These are phyloP conservation scores for Troides oblongomaculatus DNA, from an alignment of 2,888 invertebrate species.

Conservation along the genomic window DNA sequence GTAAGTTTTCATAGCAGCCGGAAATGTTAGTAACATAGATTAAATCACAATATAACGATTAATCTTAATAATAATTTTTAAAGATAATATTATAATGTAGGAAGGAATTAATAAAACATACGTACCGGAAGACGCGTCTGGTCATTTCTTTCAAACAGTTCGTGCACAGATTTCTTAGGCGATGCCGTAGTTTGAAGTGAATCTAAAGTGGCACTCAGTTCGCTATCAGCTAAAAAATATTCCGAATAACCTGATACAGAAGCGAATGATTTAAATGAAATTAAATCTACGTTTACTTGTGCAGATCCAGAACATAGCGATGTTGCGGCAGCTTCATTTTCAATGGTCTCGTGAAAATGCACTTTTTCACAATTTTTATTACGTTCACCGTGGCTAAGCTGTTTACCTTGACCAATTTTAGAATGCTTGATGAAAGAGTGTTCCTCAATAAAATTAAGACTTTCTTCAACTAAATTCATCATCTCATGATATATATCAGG, in stretches of 20 bases:
- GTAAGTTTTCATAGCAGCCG: no score
- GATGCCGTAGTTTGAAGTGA: slow-evolving; percentile 31
- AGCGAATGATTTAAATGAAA: slow-evolving; percentile 57
- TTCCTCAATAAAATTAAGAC: slow-evolving; percentile 44
- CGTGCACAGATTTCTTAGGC: slow-evolving; percentile 45
- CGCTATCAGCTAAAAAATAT: slow-evolving; percentile 53
- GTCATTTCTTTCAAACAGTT: slow-evolving; percentile 62
- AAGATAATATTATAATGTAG: background rate
- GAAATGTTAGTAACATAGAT: no score
- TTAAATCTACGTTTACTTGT: slow-evolving; percentile 49
- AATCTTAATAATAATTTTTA: no score
- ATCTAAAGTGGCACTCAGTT: slow-evolving; percentile 36
- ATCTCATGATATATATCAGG: slow-evolving; percentile 34
- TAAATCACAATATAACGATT: no score
- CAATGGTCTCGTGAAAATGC: slow-evolving; percentile 41
- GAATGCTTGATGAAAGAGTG: slow-evolving; percentile 31
- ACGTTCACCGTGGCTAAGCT: slow-evolving; percentile 4
- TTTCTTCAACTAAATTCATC: slow-evolving; percentile 51
- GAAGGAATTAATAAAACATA: background rate
- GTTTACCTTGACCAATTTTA: slow-evolving; percentile 6
- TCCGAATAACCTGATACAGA: slow-evolving; percentile 57
- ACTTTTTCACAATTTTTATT: slow-evolving; percentile 32
- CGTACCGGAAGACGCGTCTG: slow-evolving; percentile 44
- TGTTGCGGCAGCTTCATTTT: slow-evolving; percentile 41
- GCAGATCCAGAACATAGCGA: slow-evolving; percentile 37